Evolutionary conservation across 1,140 invertebrate genomes (phyloP).

Genomic region (Rhopalosiphum padi): DNA sequence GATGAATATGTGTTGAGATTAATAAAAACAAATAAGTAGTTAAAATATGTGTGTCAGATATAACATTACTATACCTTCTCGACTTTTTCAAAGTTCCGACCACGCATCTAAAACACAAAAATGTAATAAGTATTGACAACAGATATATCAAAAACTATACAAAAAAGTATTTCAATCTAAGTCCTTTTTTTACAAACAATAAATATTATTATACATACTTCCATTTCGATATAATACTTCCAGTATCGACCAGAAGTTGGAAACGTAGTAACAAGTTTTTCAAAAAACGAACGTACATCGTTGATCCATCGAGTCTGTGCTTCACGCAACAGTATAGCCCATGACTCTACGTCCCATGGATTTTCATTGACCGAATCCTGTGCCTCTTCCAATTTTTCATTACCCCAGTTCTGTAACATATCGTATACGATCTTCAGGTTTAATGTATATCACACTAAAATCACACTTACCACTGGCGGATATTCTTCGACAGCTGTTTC

Average conservation of each 20-base stretch:
- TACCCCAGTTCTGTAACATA: conserved; percentile 80
- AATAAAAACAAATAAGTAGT: conserved; percentile 59
- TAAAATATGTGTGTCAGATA: background rate
- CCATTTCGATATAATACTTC: conserved; percentile 99
- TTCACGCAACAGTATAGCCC: conserved; percentile 93
- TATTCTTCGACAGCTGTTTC: conserved; percentile 19
- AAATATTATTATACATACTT: conserved; percentile 70
- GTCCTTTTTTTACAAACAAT: background rate
- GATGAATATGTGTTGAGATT: conserved; percentile 64
- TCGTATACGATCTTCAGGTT: background rate
- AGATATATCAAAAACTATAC: background rate
- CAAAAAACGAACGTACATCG: conserved; percentile 90
- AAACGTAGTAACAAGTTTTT: conserved; percentile 91
- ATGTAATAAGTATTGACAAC: background rate
- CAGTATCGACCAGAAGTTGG: conserved; percentile 96
- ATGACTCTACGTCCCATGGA: conserved; percentile 93
- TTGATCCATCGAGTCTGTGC: conserved; percentile 89
- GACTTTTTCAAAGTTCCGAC: conserved; percentile 94
- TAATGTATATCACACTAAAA: background rate
- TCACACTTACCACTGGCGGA: conserved; percentile 26
- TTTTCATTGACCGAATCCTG: conserved; percentile 84
- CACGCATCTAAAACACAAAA: conserved; percentile 78
- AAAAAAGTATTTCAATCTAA: background rate
- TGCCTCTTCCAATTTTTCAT: conserved; percentile 80
- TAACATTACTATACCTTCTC: conserved; percentile 88